Conservation (phyloP, 2,797 vertebrate genomes). For the Gobionotothen gibberifrons region DNA sequence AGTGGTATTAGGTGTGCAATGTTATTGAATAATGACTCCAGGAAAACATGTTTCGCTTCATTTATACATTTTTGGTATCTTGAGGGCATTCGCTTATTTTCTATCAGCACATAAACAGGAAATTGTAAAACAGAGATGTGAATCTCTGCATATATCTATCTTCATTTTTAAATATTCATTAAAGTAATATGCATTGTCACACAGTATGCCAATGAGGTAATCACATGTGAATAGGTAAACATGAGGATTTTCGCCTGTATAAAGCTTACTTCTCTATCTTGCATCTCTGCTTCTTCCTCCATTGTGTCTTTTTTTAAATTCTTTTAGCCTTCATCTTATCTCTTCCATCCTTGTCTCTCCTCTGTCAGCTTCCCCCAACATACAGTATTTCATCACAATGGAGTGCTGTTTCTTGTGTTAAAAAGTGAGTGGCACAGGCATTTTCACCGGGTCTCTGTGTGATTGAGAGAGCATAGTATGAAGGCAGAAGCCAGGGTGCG, state of each 20-base stretch:
- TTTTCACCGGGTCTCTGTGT: conserved; percentile 24
- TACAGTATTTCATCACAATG: conserved; percentile 22
- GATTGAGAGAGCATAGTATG: conserved; percentile 22
- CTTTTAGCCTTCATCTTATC: conserved; percentile 8
- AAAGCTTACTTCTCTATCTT: neutral
- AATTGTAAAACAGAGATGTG: neutral
- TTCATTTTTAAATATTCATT: neutral
- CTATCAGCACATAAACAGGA: neutral
- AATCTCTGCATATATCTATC: neutral
- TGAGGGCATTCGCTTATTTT: too few species aligned
- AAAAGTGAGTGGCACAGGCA: conserved; percentile 30
- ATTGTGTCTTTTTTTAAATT: conserved; percentile 21
- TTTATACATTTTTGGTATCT: neutral
- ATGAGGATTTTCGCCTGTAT: conserved; percentile 21
- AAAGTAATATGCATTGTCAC: neutral
- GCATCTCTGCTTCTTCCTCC: neutral
- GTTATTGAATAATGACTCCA: neutral
- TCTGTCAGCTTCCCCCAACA: conserved; percentile 32
- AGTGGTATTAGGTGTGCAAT: neutral
- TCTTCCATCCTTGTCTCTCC: conserved; percentile 1
- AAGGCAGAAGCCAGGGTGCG: neutral
- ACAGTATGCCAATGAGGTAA: neutral
- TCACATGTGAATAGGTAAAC: neutral
- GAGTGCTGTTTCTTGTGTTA: conserved; percentile 26
- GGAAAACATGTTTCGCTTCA: neutral